Evolutionary conservation across 1,140 invertebrate species (phyloP).

Genomic region (Drosophila tristis): DNA sequence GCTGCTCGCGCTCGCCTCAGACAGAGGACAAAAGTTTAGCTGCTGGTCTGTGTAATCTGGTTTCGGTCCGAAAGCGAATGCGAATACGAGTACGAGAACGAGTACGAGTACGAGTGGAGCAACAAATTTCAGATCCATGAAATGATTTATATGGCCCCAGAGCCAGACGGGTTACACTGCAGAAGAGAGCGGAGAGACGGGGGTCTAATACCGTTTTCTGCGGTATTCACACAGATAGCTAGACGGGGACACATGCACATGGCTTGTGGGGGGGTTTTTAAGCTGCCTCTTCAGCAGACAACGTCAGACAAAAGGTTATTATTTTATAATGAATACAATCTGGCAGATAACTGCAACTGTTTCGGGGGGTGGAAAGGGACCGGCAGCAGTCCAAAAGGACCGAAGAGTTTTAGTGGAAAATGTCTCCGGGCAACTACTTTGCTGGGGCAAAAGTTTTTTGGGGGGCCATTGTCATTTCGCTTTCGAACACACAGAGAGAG

Average conservation of each 20-base stretch:
- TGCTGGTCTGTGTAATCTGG: constrained; percentile 62
- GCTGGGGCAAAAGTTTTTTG: constrained; percentile 39
- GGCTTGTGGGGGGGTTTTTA: constrained; percentile 20
- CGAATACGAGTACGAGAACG: constrained; percentile 1
- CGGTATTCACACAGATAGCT: constrained; percentile 9
- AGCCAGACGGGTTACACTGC: constrained; percentile 40
- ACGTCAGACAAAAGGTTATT: constrained; percentile 77
- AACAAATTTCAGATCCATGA: constrained; percentile 77
- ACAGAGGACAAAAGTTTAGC: constrained; percentile 32
- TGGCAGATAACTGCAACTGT: constrained; percentile 61
- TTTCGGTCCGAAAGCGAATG: constrained; percentile 36
- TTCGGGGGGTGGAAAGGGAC: neutral
- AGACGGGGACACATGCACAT: constrained; percentile 38
- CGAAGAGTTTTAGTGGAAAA: constrained; percentile 12
- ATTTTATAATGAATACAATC: constrained; percentile 83
- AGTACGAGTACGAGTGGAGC: constrained; percentile 8
- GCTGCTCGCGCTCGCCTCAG: neutral
- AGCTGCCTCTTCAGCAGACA: constrained; percentile 34
- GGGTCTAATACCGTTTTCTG: neutral
- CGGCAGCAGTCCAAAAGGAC: neutral
- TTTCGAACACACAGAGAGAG: constrained; percentile 13
- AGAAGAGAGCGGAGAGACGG: neutral
- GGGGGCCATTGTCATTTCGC: constrained; percentile 50
- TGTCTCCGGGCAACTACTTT: constrained; percentile 20
- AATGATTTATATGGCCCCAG: constrained; percentile 76